Evolutionary conservation across 2,797 vertebrate species (phyloP).

Genomic region (Denticeps clupeoides): DNA sequence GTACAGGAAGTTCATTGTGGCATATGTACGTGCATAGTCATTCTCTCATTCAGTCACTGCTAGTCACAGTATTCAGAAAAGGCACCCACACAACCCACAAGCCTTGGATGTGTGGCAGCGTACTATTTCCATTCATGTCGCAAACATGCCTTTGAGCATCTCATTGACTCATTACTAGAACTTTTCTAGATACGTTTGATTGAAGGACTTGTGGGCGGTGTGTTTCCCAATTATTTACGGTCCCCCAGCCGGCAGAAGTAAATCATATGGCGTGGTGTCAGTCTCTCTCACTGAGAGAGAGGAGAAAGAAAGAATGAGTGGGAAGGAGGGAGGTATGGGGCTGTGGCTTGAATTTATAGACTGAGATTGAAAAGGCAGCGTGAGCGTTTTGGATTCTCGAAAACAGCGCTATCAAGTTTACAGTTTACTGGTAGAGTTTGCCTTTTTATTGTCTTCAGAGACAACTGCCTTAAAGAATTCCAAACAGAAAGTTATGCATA

Average conservation of each 20-base stretch:
- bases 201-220: constrained; percentile 44
- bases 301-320: not conserved
- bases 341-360: not conserved
- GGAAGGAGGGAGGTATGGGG: not conserved
- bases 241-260: constrained; percentile 43
- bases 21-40: not conserved
- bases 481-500: no score
- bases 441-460: no score
- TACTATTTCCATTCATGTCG: constrained; percentile 36
- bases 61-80: not conserved
- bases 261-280: constrained; percentile 42
- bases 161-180: constrained; percentile 45
- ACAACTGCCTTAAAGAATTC: no score
- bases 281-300: constrained; percentile 6
- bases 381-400: no score
- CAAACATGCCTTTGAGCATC: constrained; percentile 38
- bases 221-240: constrained; percentile 51
- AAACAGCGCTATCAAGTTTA: no score
- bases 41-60: no score
- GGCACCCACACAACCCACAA: constrained; percentile 2
- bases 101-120: constrained; percentile 14
- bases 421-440: no score
- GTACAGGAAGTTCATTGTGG: not conserved
- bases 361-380: not conserved
- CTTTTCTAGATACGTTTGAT: constrained; percentile 40